Evolutionary conservation across 30 jellyfish, hydroid and myxozoan genomes (phyloP).

Genomic region (Hydra vulgaris): DNA sequence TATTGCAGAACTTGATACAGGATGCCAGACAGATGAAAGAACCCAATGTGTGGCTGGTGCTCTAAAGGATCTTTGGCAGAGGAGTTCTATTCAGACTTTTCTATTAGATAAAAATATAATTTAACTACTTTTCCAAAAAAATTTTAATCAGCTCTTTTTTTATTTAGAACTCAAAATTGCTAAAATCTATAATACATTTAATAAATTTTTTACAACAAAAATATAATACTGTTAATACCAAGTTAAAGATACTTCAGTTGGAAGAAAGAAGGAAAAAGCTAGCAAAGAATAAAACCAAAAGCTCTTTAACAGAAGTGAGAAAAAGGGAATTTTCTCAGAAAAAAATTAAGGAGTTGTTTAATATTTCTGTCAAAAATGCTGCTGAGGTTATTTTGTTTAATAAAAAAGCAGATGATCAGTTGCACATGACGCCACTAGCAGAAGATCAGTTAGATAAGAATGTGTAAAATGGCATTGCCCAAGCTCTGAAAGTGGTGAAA

Average conservation of each 20-base stretch:
- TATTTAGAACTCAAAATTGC: too few species aligned
- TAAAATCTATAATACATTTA: too few species aligned
- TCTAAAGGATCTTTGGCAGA: neutral
- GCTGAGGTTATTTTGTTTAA: neutral
- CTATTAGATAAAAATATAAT: neutral
- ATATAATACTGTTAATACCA: too few species aligned
- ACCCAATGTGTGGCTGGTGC: neutral
- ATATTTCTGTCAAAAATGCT: neutral
- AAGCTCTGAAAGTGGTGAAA: too few species aligned
- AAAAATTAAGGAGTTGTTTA: neutral
- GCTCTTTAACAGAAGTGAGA: neutral
- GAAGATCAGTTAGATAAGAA: too few species aligned
- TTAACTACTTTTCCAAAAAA: neutral
- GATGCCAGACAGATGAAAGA: neutral
- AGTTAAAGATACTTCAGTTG: neutral
- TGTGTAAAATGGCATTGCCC: too few species aligned
- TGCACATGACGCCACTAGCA: too few species aligned
- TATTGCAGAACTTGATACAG: neutral
- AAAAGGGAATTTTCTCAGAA: neutral
- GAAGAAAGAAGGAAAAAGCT: neutral
- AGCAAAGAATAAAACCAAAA: neutral
- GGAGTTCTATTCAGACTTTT: neutral
- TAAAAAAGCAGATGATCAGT: too few species aligned
- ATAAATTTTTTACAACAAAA: too few species aligned
- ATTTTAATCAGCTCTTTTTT: too few species aligned